Evolutionary conservation across 35 echinoderm and acorn worm species (phyloP).

Genomic region (Heliocidaris erythrogramma): DNA sequence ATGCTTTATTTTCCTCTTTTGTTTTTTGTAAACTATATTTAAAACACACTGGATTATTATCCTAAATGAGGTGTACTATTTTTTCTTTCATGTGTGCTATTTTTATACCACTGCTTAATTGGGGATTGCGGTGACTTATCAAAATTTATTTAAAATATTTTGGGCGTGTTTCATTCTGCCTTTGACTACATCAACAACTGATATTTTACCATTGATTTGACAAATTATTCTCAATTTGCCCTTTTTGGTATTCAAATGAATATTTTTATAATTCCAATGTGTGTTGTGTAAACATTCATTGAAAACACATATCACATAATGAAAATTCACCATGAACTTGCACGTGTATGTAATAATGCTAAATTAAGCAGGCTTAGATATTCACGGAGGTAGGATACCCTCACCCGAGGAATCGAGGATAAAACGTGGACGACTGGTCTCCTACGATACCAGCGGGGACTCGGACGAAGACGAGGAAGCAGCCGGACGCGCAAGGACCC

Average conservation of each 20-base stretch:
- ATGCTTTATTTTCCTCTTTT: conserved; percentile 38
- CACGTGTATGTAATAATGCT: background rate
- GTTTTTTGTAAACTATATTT: background rate
- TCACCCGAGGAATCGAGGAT: background rate
- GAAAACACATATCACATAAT: background rate
- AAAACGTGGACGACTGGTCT: conserved; percentile 18
- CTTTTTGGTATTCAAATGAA: background rate
- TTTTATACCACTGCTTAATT: background rate
- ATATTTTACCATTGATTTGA: background rate
- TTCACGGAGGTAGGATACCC: background rate
- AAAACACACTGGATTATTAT: background rate
- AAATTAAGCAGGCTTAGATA: conserved; percentile 45
- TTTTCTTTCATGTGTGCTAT: background rate
- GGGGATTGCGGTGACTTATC: background rate
- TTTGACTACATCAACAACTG: background rate
- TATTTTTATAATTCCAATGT: background rate
- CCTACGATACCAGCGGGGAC: conserved; percentile 22
- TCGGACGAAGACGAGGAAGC: conserved; percentile 32
- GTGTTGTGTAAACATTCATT: background rate
- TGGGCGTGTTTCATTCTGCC: background rate
- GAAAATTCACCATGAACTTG: background rate
- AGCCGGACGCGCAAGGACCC: background rate
- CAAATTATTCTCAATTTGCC: background rate
- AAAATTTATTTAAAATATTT: background rate
- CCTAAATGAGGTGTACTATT: background rate